phyloP scores from a whole-genome alignment of 35 echinoderm and acorn worm species.

The Nesometra sesokonis region DNA sequence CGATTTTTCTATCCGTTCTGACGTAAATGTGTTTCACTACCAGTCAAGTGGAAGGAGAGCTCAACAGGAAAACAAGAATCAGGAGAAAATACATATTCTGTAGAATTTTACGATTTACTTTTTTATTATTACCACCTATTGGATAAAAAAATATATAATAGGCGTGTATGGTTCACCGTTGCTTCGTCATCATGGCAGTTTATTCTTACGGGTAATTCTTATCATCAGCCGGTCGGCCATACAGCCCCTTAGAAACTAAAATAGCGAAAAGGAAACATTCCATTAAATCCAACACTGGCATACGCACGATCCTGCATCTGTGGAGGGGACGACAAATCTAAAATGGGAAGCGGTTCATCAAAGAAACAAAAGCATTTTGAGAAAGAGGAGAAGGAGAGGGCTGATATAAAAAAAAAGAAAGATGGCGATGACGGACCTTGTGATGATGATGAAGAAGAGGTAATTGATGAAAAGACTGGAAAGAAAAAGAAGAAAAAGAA shows the following conservation, averaged over 20 bases:
- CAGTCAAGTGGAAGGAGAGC: background rate
- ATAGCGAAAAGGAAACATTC: background rate
- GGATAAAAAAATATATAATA: background rate
- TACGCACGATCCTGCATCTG: background rate
- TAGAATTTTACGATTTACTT: background rate
- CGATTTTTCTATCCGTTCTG: background rate
- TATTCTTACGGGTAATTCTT: background rate
- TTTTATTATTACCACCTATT: background rate
- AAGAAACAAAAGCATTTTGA: slow-evolving; percentile 59
- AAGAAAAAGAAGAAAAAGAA: slow-evolving; percentile 56
- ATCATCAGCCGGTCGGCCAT: background rate
- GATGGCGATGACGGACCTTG: slow-evolving; percentile 12
- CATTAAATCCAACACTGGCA: background rate
- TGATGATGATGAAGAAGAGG: slow-evolving; percentile 22
- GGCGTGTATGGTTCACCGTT: background rate
- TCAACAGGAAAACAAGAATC: background rate
- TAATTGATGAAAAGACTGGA: slow-evolving; percentile 15
- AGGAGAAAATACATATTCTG: background rate
- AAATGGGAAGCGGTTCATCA: slow-evolving; percentile 78
- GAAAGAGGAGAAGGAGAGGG: slow-evolving; percentile 51
- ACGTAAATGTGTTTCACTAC: background rate
- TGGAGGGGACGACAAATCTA: background rate
- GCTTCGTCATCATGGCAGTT: background rate
- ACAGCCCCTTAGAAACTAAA: background rate
- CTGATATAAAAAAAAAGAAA: slow-evolving; percentile 40